Percentiles rank a stretch among this genome's conserved stretches.
These are phyloP conservation scores for Temnothorax rugatulus DNA, from an alignment of 2,888 invertebrate species.

Conservation along the genomic window DNA sequence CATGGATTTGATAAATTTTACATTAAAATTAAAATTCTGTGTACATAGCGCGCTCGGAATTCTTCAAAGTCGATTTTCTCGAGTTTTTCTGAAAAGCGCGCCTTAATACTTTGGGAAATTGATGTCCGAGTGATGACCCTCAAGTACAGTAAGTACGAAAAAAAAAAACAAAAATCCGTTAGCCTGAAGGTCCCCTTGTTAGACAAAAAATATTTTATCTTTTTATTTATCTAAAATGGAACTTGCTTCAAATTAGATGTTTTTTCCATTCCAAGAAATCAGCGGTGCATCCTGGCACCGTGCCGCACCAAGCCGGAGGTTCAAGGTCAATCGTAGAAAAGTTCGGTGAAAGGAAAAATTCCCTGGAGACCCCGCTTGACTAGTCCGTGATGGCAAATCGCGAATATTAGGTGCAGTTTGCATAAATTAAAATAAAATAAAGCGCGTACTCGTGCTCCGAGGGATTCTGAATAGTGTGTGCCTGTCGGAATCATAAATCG, in stretches of 20 bases:
- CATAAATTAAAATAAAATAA: slow-evolving; percentile 34
- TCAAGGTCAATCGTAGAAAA: slow-evolving; percentile 43
- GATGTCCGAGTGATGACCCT: too few species aligned
- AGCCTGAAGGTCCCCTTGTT: too few species aligned
- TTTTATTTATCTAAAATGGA: not conserved
- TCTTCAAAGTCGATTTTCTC: too few species aligned
- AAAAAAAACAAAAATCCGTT: too few species aligned
- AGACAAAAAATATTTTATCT: not conserved
- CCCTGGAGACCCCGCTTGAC: not conserved
- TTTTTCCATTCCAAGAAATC: not conserved
- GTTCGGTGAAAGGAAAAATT: slow-evolving; percentile 50
- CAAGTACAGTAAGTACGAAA: too few species aligned
- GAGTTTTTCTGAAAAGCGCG: too few species aligned
- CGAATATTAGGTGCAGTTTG: slow-evolving; percentile 19
- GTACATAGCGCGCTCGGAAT: too few species aligned
- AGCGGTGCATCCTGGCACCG: slow-evolving; percentile 23
- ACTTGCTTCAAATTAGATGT: not conserved
- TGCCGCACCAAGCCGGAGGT: slow-evolving; percentile 9
- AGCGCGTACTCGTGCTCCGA: not conserved
- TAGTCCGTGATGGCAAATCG: not conserved
- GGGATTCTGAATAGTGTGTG: not conserved
- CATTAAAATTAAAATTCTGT: too few species aligned
- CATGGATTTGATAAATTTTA: too few species aligned
- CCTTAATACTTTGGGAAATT: too few species aligned
- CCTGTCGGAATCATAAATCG: not conserved